Percentiles rank a stretch among this genome's conserved stretches.
Evolutionary conservation across 2,797 vertebrate genomes (phyloP).

Genomic region (Sitta carolinensis): DNA sequence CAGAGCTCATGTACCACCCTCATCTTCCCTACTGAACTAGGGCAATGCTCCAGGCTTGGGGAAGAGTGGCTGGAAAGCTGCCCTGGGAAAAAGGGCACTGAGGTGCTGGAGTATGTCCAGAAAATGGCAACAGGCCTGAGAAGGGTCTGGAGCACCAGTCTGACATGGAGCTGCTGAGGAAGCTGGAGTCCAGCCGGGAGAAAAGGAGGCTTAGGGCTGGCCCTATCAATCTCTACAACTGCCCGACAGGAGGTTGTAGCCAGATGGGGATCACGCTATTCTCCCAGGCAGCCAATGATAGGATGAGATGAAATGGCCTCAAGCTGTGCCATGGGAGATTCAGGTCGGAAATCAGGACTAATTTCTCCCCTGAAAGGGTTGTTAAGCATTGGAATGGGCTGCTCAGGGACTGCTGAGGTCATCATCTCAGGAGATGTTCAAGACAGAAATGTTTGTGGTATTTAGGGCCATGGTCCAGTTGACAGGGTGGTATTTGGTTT

Average conservation of each 20-base stretch:
- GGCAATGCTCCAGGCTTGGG: neutral
- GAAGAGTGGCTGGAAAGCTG: neutral
- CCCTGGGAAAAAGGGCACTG: neutral
- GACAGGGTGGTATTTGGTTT: neutral
- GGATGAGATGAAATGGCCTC: neutral
- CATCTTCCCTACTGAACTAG: neutral
- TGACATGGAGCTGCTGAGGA: neutral
- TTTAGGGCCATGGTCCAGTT: neutral
- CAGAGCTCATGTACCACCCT: neutral
- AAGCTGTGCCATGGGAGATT: neutral
- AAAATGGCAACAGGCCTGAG: neutral
- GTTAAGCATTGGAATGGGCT: neutral
- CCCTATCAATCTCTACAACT: neutral
- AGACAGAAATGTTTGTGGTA: rapidly evolving
- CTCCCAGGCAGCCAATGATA: rapidly evolving
- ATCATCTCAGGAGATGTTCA: neutral
- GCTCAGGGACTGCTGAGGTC: neutral
- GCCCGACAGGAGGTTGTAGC: rapidly evolving
- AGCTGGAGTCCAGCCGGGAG: neutral
- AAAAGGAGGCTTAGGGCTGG: neutral
- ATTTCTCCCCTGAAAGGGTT: neutral
- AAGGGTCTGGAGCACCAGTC: neutral
- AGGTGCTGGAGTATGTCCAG: neutral
- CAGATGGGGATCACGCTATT: rapidly evolving
- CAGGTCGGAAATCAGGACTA: neutral